phyloP scores from a whole-genome alignment of 2,797 vertebrate species.

The Schizopygopsis malacanthus region DNA sequence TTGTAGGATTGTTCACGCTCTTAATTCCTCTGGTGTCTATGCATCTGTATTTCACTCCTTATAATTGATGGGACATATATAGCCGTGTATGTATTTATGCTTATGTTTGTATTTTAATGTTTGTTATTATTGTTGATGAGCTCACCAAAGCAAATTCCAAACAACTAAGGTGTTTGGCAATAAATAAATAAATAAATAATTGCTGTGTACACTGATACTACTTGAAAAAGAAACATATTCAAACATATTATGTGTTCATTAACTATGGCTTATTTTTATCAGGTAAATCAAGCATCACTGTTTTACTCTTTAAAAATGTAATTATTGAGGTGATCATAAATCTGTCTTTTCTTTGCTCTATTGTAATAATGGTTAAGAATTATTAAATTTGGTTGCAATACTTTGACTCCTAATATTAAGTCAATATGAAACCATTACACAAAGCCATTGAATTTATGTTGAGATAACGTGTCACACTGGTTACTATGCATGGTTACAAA shows the following conservation, averaged over 20 bases:
- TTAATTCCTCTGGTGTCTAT: too few relatives aligned
- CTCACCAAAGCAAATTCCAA: too few relatives aligned
- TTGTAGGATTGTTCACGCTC: too few relatives aligned
- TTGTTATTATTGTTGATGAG: too few relatives aligned
- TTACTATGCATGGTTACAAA: neutral
- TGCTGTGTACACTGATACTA: neutral
- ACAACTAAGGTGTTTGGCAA: too few relatives aligned
- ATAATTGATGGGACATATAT: too few relatives aligned
- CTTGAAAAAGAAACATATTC: neutral
- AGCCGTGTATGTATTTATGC: too few relatives aligned
- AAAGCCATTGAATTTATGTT: neutral
- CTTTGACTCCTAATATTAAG: neutral
- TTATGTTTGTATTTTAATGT: too few relatives aligned
- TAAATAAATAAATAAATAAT: too few relatives aligned
- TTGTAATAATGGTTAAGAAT: neutral
- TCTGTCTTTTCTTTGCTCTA: neutral
- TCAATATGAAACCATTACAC: neutral
- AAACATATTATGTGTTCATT: neutral
- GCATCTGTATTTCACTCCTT: too few relatives aligned
- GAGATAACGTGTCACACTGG: neutral
- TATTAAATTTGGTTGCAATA: neutral
- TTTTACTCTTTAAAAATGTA: neutral
- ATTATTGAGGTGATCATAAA: neutral
- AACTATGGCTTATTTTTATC: neutral
- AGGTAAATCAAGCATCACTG: neutral